Conservation (phyloP, 2,888 invertebrate species). For the Apodemia duryi region DNA sequence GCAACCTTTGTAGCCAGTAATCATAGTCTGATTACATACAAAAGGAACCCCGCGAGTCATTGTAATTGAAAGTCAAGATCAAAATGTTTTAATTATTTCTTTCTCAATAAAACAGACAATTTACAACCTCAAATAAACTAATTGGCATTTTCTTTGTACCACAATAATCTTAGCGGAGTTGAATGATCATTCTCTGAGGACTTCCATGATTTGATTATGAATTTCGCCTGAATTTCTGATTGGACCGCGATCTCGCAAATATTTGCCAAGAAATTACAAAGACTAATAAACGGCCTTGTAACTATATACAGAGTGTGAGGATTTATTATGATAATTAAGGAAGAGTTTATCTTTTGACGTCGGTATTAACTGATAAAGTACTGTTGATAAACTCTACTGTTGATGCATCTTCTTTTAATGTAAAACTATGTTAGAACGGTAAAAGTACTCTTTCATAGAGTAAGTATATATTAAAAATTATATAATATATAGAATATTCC, state of each 20-base stretch:
- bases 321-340: background rate
- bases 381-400: too few relatives aligned
- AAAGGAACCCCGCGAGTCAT: background rate
- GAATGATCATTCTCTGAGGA: slow-evolving; percentile 17
- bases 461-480: too few relatives aligned
- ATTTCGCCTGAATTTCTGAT: slow-evolving; percentile 20
- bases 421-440: too few relatives aligned
- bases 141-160: slow-evolving; percentile 16
- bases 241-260: slow-evolving; percentile 19
- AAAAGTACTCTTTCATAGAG: too few relatives aligned
- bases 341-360: too few relatives aligned
- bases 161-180: background rate
- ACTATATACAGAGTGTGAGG: slow-evolving; percentile 10
- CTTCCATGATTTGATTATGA: slow-evolving; percentile 20
- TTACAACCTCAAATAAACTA: slow-evolving; percentile 13
- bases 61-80: slow-evolving; percentile 2
- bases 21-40: background rate
- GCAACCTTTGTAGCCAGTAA: too few relatives aligned
- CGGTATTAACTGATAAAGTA: too few relatives aligned
- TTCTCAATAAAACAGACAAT: slow-evolving; percentile 10
- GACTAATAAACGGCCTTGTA: slow-evolving; percentile 15
- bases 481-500: too few relatives aligned
- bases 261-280: slow-evolving; percentile 17
- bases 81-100: background rate
- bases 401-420: too few relatives aligned